Conservation (phyloP, 2,888 invertebrate species). For the Cryptus viduatorius region DNA sequence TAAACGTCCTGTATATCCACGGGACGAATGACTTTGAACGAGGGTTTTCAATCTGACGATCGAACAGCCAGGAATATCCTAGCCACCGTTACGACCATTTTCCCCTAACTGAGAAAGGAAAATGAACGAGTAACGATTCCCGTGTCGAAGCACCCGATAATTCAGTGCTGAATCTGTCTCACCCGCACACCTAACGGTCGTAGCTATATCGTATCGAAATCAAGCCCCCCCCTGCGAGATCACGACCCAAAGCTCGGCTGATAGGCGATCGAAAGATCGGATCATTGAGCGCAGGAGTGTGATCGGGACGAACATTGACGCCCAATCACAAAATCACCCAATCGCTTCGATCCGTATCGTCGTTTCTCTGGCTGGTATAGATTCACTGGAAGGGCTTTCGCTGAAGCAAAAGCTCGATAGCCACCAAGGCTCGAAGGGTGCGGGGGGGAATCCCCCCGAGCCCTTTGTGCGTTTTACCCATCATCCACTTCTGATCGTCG, state of each 20-base stretch:
- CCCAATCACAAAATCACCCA: slow-evolving; percentile 63
- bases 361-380: slow-evolving; percentile 22
- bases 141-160: slow-evolving; percentile 56
- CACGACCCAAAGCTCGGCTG: slow-evolving; percentile 39
- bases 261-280: slow-evolving; percentile 57
- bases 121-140: slow-evolving; percentile 61
- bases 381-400: slow-evolving; percentile 22
- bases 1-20: background rate
- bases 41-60: slow-evolving; percentile 53
- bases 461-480: slow-evolving; percentile 26
- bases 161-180: slow-evolving; percentile 42
- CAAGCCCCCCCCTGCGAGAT: slow-evolving; percentile 26
- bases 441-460: slow-evolving; percentile 14
- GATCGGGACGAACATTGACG: slow-evolving; percentile 56
- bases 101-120: slow-evolving; percentile 52
- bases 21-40: slow-evolving; percentile 40
- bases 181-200: background rate
- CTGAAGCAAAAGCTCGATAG: slow-evolving; percentile 30
- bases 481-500: slow-evolving; percentile 35
- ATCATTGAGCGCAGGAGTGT: slow-evolving; percentile 55
- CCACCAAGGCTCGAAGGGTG: too few relatives aligned
- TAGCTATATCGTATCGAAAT: slow-evolving; percentile 34
- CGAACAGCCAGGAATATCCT: slow-evolving; percentile 52
- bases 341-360: slow-evolving; percentile 62
- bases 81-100: slow-evolving; percentile 32